Conservation (phyloP, 2,797 vertebrate genomes). For the Borostomias antarcticus region DNA sequence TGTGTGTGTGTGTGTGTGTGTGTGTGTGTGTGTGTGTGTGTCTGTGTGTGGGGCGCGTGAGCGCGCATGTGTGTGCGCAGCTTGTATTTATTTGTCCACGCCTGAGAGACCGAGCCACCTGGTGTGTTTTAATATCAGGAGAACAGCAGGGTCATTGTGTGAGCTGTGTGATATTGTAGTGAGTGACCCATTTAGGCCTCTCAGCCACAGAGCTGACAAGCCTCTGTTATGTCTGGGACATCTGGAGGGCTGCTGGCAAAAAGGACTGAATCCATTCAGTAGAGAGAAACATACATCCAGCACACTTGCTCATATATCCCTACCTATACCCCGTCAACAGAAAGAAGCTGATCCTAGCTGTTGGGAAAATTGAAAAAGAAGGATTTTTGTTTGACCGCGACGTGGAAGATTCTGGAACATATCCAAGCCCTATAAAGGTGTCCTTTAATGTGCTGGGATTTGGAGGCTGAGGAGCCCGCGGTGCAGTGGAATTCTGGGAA, state of each 20-base stretch:
- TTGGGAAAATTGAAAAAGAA: slow-evolving; percentile 13
- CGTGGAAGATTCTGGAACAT: slow-evolving; percentile 39
- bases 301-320: slow-evolving; percentile 48
- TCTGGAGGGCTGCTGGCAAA: slow-evolving; percentile 61
- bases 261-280: slow-evolving; percentile 27
- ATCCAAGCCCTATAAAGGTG: slow-evolving; percentile 46
- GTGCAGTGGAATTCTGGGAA: slow-evolving; percentile 29
- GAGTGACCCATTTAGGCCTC: slow-evolving; percentile 76
- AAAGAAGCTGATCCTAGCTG: slow-evolving; percentile 33
- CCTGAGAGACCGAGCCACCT: slow-evolving; percentile 74
- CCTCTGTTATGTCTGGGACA: slow-evolving; percentile 75
- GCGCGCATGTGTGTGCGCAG: slow-evolving; percentile 36
- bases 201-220: slow-evolving; percentile 66
- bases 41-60: slow-evolving; percentile 35
- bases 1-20: slow-evolving; percentile 30
- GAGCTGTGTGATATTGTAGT: slow-evolving; percentile 72
- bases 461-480: slow-evolving; percentile 3
- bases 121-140: slow-evolving; percentile 74
- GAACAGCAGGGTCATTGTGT: slow-evolving; percentile 79
- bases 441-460: slow-evolving; percentile 38
- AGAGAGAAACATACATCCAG: slow-evolving; percentile 26
- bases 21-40: slow-evolving; percentile 34
- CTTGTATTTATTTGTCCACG: slow-evolving; percentile 61
- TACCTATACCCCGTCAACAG: background rate
- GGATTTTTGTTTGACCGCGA: slow-evolving; percentile 45